Evolutionary conservation across 2,113 vertebrate species (phyloP).

Genomic region (Pelmatolapia mariae): DNA sequence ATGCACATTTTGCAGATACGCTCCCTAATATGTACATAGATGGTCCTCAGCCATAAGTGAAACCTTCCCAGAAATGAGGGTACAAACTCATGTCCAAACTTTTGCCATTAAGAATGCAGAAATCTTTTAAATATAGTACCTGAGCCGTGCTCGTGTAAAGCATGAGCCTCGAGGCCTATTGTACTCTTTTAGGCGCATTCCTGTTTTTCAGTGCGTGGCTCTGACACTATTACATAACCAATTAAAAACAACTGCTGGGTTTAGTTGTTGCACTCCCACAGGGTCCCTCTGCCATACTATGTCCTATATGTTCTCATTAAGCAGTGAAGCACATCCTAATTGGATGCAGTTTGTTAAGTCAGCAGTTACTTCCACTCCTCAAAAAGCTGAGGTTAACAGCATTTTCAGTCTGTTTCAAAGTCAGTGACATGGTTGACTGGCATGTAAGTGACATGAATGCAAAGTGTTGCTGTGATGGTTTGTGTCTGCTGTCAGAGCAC

Average conservation of each 20-base stretch:
- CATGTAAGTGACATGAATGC: neutral
- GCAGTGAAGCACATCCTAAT: neutral
- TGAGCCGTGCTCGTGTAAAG: neutral
- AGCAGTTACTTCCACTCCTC: neutral
- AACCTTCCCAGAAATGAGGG: neutral
- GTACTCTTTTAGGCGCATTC: neutral
- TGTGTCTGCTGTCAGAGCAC: neutral
- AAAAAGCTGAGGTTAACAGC: neutral
- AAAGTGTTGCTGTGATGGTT: neutral
- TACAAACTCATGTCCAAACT: neutral
- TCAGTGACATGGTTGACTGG: neutral
- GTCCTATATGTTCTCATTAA: neutral
- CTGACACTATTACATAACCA: neutral
- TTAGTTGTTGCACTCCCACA: neutral
- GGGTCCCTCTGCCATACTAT: neutral
- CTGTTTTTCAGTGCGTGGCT: neutral
- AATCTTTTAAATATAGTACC: neutral
- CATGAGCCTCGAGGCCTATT: neutral
- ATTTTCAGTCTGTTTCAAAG: neutral
- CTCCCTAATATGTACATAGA: neutral
- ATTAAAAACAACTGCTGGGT: neutral
- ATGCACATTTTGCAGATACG: neutral
- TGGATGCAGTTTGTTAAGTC: neutral
- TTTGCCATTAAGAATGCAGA: neutral
- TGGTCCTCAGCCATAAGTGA: neutral